Conservation (phyloP, 2,113 vertebrate genomes). For the Diphyllodes magnificus region DNA sequence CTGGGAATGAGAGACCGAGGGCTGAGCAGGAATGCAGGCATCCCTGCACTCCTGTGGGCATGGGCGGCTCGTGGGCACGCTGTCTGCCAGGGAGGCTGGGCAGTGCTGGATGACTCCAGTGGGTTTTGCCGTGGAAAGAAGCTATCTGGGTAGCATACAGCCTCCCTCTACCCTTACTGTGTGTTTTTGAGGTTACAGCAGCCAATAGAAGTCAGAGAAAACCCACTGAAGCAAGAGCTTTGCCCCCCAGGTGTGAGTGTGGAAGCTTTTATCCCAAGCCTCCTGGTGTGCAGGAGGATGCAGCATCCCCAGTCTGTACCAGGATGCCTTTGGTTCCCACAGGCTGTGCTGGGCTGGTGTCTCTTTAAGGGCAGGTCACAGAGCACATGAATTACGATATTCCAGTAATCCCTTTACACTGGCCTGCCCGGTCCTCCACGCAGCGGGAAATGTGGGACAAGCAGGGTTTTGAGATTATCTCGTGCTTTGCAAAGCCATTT, state of each 20-base stretch:
- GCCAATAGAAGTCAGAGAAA: background rate
- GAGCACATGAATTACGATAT: background rate
- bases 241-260: accelerated
- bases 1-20: background rate
- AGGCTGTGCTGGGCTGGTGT: background rate
- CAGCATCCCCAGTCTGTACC: background rate
- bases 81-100: background rate
- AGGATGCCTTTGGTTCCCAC: background rate
- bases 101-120: accelerated
- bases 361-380: background rate
- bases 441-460: slow-evolving; percentile 31
- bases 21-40: background rate
- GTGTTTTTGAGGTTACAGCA: accelerated
- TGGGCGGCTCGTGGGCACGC: accelerated
- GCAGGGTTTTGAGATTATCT: slow-evolving; percentile 49
- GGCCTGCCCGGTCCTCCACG: background rate
- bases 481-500: background rate
- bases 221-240: background rate
- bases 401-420: background rate
- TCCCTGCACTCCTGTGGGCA: background rate
- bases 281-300: background rate
- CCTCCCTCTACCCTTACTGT: background rate
- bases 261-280: background rate
- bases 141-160: background rate
- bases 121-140: background rate